Conservation (phyloP, 2,113 vertebrate genomes). For the Pteropus alecto region DNA sequence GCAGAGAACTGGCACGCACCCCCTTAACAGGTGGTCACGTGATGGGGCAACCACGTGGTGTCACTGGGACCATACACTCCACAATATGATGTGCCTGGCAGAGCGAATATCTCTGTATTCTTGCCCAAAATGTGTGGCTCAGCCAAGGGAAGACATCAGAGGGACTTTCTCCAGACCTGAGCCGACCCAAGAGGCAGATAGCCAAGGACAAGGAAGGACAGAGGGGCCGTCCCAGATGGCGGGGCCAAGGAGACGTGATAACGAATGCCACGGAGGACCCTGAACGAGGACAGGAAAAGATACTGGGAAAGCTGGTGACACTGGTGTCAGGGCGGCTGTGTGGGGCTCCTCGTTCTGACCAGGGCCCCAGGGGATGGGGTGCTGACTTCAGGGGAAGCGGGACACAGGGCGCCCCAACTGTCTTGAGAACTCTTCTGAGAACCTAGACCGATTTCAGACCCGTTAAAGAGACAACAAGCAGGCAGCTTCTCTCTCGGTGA, state of each 20-base stretch:
- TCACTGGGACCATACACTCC: accelerated
- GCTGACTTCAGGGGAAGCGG: too few species aligned
- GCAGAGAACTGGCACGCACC: accelerated
- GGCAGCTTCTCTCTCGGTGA: not conserved
- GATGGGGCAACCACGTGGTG: accelerated
- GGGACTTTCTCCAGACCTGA: not conserved
- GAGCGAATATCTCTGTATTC: not conserved
- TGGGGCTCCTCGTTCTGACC: not conserved
- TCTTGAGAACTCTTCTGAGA: accelerated
- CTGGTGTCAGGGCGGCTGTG: accelerated
- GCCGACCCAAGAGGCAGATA: not conserved
- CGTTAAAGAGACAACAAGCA: too few species aligned
- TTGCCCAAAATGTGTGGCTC: not conserved
- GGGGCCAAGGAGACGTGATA: not conserved
- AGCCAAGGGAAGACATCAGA: accelerated
- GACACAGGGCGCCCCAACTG: not conserved
- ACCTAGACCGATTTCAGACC: not conserved
- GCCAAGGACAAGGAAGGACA: not conserved
- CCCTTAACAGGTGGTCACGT: not conserved
- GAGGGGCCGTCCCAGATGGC: not conserved
- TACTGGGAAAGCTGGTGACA: accelerated
- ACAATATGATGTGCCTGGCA: accelerated
- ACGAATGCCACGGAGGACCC: accelerated
- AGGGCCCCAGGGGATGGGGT: not conserved
- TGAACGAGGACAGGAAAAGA: not conserved